phyloP scores from a whole-genome alignment of 2,113 vertebrate species.

The Scomber japonicus region DNA sequence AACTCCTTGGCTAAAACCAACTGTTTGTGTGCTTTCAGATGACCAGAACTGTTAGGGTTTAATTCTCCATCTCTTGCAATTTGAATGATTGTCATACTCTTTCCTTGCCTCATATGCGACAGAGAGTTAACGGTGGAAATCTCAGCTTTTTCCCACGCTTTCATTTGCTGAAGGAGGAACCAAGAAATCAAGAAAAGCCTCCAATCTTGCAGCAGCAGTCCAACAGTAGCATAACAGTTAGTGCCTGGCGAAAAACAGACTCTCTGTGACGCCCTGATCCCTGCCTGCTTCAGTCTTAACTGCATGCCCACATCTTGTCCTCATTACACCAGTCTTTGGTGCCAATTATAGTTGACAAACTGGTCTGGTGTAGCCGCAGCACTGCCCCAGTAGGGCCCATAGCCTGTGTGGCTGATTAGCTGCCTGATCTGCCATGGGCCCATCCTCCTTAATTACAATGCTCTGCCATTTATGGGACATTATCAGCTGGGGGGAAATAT shows the following conservation, averaged over 20 bases:
- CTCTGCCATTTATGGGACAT: slow-evolving; percentile 53
- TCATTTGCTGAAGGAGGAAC: slow-evolving; percentile 1
- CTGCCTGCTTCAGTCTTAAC: slow-evolving; percentile 52
- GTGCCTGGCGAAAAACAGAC: slow-evolving; percentile 32
- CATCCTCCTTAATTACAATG: slow-evolving; percentile 71
- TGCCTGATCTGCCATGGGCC: slow-evolving; percentile 64
- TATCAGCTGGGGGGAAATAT: slow-evolving; percentile 64
- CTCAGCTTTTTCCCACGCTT: slow-evolving; percentile 13
- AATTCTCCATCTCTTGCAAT: background rate
- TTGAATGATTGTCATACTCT: background rate
- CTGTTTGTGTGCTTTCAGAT: background rate
- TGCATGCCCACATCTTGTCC: slow-evolving; percentile 72
- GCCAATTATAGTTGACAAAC: slow-evolving; percentile 75
- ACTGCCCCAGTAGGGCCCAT: slow-evolving; percentile 23
- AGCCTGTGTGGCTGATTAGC: slow-evolving; percentile 69
- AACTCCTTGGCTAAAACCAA: slow-evolving; percentile 24
- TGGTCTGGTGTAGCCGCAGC: slow-evolving; percentile 46
- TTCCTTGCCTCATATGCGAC: background rate
- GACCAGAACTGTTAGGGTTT: slow-evolving; percentile 5
- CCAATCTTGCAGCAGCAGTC: slow-evolving; percentile 35
- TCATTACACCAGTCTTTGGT: slow-evolving; percentile 70
- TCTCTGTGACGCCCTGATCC: slow-evolving; percentile 40
- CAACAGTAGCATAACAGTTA: slow-evolving; percentile 64
- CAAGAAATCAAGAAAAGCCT: slow-evolving; percentile 21
- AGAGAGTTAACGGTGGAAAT: slow-evolving; percentile 15